Evolutionary conservation across 2,888 invertebrate species (phyloP).

Genomic region (Megastigmus dorsalis): DNA sequence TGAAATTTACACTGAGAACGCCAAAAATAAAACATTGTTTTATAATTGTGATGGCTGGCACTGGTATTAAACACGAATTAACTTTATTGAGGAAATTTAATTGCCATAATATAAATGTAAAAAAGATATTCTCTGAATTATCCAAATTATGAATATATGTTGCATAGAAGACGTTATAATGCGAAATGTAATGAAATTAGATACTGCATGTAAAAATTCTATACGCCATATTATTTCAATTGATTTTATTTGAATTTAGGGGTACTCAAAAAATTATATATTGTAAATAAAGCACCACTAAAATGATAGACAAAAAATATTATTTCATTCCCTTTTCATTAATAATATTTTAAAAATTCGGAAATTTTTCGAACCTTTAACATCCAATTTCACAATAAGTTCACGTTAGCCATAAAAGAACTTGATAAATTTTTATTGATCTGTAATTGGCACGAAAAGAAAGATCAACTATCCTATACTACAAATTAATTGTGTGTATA

Average conservation of each 20-base stretch:
- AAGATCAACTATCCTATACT: too few relatives aligned
- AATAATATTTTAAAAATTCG: too few relatives aligned
- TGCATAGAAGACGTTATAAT: background rate
- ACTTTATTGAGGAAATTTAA: constrained; percentile 18
- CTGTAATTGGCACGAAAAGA: too few relatives aligned
- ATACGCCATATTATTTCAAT: background rate
- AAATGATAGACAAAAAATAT: too few relatives aligned
- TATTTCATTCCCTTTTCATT: too few relatives aligned
- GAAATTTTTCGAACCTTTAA: too few relatives aligned
- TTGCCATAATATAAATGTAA: constrained; percentile 2
- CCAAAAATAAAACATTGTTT: constrained; percentile 12
- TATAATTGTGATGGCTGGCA: constrained; percentile 11
- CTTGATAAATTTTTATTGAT: too few relatives aligned
- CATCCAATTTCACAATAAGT: too few relatives aligned
- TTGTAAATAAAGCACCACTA: too few relatives aligned
- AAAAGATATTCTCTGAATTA: background rate
- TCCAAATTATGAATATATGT: constrained; percentile 5
- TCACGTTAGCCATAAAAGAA: too few relatives aligned
- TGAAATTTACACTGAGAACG: constrained; percentile 4
- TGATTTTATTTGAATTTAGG: too few relatives aligned
- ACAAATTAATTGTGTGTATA: too few relatives aligned
- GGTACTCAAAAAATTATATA: background rate
- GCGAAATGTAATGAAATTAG: background rate
- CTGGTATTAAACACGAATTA: constrained; percentile 15
- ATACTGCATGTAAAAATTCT: background rate